phyloP scores from a whole-genome alignment of 2,888 invertebrate genomes.

The Spodoptera picta region DNA sequence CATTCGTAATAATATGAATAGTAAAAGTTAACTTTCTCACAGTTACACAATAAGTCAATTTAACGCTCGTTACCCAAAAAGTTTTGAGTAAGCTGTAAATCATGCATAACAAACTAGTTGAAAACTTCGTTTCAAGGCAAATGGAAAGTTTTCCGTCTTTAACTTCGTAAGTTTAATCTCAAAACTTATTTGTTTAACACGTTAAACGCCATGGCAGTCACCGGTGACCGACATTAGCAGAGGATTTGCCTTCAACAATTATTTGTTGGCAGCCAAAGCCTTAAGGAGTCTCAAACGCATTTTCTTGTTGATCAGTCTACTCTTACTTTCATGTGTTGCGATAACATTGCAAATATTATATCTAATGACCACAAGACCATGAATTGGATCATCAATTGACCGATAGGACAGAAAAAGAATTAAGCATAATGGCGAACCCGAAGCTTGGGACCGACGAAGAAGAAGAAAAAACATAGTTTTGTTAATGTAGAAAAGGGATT shows the following conservation, averaged over 20 bases:
- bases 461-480: too few species aligned
- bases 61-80: conserved; percentile 32
- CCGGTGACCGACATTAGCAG: too few species aligned
- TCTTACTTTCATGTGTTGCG: conserved; percentile 6
- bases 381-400: too few species aligned
- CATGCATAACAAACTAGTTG: conserved; percentile 36
- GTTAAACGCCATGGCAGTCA: too few species aligned
- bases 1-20: not conserved
- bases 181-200: conserved; percentile 25
- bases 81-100: conserved; percentile 39
- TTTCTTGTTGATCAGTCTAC: conserved; percentile 13
- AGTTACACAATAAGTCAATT: conserved; percentile 23
- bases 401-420: too few species aligned
- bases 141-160: conserved; percentile 39
- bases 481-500: too few species aligned
- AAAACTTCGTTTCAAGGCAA: conserved; percentile 50
- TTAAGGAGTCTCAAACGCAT: conserved; percentile 15
- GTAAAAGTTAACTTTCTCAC: conserved; percentile 9
- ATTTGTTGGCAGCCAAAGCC: too few species aligned
- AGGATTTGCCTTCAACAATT: too few species aligned
- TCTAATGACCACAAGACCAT: too few species aligned
- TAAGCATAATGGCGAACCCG: too few species aligned
- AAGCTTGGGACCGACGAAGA: too few species aligned
- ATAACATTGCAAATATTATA: not conserved
- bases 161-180: conserved; percentile 38